phyloP scores from a whole-genome alignment of 2,888 invertebrate genomes.

The Frankliniella intonsa region DNA sequence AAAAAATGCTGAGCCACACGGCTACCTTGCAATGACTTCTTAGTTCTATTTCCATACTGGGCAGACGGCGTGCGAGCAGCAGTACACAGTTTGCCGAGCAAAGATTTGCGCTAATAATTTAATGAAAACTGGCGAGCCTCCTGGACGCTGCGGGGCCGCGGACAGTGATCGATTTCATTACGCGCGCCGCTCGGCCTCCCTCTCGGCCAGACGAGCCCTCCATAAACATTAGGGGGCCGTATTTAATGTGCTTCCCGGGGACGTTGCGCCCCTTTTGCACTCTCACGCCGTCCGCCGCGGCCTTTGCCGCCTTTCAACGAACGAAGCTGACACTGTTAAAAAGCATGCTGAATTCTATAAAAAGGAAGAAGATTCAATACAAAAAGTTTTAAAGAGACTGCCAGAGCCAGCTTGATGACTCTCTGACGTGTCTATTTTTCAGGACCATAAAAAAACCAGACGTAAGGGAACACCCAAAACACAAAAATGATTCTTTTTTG shows the following conservation, averaged over 20 bases:
- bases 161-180: conserved; percentile 25
- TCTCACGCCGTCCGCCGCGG: background rate
- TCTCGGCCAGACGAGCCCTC: background rate
- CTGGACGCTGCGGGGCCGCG: background rate
- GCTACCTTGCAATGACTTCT: background rate
- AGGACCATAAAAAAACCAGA: no score
- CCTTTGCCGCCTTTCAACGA: background rate
- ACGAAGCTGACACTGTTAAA: no score
- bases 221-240: conserved; percentile 10
- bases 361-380: no score
- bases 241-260: conserved; percentile 1
- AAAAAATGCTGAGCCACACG: background rate
- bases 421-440: no score
- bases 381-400: no score
- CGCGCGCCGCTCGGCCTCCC: background rate
- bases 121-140: background rate
- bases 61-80: background rate
- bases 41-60: background rate
- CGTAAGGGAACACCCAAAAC: no score
- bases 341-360: no score
- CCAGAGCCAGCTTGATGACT: no score
- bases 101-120: conserved; percentile 17
- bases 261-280: background rate
- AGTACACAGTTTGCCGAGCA: no score
- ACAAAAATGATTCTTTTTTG: no score